phyloP scores from a whole-genome alignment of 2,888 invertebrate genomes.

The Artemia sp. region DNA sequence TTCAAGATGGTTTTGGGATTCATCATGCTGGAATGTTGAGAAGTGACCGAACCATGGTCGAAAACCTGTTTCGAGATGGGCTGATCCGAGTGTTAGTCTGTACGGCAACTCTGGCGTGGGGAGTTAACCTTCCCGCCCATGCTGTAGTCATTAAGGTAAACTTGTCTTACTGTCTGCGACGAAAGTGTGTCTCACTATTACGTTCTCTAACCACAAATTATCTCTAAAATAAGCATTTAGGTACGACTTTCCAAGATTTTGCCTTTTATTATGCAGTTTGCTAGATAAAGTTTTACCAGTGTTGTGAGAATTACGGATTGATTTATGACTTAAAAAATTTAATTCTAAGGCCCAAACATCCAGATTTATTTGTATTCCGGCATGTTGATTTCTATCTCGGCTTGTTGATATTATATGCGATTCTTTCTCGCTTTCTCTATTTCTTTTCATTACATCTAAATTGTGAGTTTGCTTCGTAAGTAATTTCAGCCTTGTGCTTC shows the following conservation, averaged over 20 bases:
- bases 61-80: constrained; percentile 75
- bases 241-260: background rate
- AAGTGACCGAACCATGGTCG: constrained; percentile 62
- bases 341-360: too few relatives aligned
- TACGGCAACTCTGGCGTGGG: constrained; percentile 97
- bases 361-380: background rate
- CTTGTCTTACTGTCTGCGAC: background rate
- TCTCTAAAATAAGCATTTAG: background rate
- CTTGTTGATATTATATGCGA: background rate
- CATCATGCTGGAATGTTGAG: constrained; percentile 94
- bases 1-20: constrained; percentile 70
- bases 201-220: background rate
- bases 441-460: too few relatives aligned
- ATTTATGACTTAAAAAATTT: too few relatives aligned
- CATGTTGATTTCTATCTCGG: background rate
- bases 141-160: constrained; percentile 79
- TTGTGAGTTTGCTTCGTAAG: too few relatives aligned
- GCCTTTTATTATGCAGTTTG: background rate
- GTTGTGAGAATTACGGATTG: too few relatives aligned
- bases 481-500: too few relatives aligned
- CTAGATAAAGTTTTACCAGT: background rate
- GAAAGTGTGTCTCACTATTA: background rate
- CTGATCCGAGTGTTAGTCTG: constrained; percentile 73
- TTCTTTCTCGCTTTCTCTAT: background rate
- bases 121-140: constrained; percentile 96